Evolutionary conservation across 2,888 invertebrate genomes (phyloP), one percentile per base, ranked within the genome.

Genomic region (Anarsia innoxiella): DNA sequence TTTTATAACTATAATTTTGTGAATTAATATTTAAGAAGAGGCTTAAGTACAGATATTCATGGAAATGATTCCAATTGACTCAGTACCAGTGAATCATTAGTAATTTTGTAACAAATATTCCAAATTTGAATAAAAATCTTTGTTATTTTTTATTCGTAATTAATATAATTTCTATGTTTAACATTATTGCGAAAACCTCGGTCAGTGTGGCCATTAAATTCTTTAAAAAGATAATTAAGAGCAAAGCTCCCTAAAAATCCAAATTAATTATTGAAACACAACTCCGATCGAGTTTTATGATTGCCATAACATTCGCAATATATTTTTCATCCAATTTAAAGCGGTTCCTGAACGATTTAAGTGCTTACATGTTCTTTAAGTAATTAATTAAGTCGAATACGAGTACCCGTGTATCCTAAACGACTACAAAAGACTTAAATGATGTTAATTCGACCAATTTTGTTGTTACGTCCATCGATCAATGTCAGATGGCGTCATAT

Each of bases 401-500:
- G 25, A 13, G 15, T 26, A 25, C 28, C 33, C 28, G 19, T 34
- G 34, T 15, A 30, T 11, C 29, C 33, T 32, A 23, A 39, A 35
- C 12, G 15, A 30, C 6, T 31, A 36, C 36, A 36, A 40, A 30
- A 19, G 27, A 9, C 23, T 23, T 40, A 40, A 40, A 28, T 28
- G 36, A 31, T 15, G 39, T 36, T 40, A 40, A 40, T 40, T 31
- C 23, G 15, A 23, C 15, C 27, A 36, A 32, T 40, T 32, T 40
- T 36, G 30, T 31, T 36, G 34, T 35, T 35, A 33, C 34, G 11
- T 31, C 10, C 39, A 40, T 47, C 45, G 38, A 45, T 50, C 47
- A 48, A 41, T 35, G 49, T 46, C 47, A 34, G 42, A 46, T 43
- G 47, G 40, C 43, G 44, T 39, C 32, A 25, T 23, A 12, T 23